A percentile compares a stretch with the other conserved stretches of the same genome.
phyloP scores from a whole-genome alignment of 2,113 vertebrate species.

The Microcebus lehilahytsara region DNA sequence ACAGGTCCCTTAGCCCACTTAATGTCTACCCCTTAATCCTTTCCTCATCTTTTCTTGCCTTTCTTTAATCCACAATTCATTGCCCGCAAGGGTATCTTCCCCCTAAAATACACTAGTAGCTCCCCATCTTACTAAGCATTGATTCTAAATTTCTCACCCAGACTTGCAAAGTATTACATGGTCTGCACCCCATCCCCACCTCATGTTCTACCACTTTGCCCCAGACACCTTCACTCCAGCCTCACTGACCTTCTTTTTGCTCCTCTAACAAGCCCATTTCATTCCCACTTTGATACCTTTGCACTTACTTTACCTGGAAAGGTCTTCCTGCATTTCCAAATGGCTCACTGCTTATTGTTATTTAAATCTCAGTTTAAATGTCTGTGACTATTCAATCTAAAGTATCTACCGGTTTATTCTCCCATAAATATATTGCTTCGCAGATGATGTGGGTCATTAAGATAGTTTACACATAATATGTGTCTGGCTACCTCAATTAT shows the following conservation, averaged over 20 bases:
- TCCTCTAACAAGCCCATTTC: background rate
- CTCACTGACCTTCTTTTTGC: background rate
- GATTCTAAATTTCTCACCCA: background rate
- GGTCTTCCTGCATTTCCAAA: background rate
- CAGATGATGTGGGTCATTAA: background rate
- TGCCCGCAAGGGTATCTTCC: background rate
- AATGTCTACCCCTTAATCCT: background rate
- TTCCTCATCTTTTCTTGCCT: background rate
- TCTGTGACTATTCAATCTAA: background rate
- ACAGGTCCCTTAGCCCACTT: background rate
- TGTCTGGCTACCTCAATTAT: background rate
- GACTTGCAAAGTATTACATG: background rate
- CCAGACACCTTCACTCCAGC: background rate
- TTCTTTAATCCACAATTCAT: background rate
- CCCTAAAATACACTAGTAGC: background rate
- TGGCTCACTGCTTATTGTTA: background rate
- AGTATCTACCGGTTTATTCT: background rate
- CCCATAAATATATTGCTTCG: background rate
- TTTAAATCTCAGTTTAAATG: conserved; percentile 14
- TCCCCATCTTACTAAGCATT: background rate
- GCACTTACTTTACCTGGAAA: background rate
- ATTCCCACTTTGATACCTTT: background rate
- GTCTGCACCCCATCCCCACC: background rate
- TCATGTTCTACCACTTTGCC: background rate
- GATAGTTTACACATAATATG: background rate